Base-by-base conservation (phyloP, 2,888 invertebrate genomes). In the Orchesellides sinensis region DNA sequence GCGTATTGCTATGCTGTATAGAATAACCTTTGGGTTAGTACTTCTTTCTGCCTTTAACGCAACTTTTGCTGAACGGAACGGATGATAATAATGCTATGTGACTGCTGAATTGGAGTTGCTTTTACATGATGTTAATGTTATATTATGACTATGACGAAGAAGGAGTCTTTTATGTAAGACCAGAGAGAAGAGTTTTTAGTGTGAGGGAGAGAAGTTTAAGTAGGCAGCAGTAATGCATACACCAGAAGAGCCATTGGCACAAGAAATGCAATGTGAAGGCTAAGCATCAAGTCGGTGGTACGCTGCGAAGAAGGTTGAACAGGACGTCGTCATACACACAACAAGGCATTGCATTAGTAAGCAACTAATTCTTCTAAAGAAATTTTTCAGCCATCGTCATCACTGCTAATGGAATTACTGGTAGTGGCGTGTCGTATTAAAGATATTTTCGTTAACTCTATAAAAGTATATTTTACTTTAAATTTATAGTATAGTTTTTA, bases 251-350 rank as follows among this genome's bases (percentile, higher is more conserved):
- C 29, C 29, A 54, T 69, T 29, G 10, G 27, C 54, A 54, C 66
- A 66, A 49, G 47, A 70, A 79, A 79, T 73, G 73, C 80, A 80
- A 80, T 80, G 80, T 73, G 80, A 80, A 80, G 80, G 80, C 80
- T 80, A 79, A 79, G 52, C 65, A 79, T 79, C 72, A 72, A 79
- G 72, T 79, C 79, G 66, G 61, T 65, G 21, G n/a, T n/a, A n/a
- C n/a, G n/a, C n/a, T n/a, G n/a, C n/a, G n/a, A 54, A 6, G 25
- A 54, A 65, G 65, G 23, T 54, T 69, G 69, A 21, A 29, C 56
- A 14, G 19, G 35, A 63, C 2, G n/a, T 40, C 10, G 6, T 6
- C 32, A 32, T n/a, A 17, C 49, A 49, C 49, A 45, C 25, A 29
- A 65, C 66, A 66, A 65, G 49, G 47, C 25, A 66, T n/a, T n/a